Evolutionary conservation across 2,888 invertebrate genomes (phyloP).

Genomic region (Ormyrus rosae): DNA sequence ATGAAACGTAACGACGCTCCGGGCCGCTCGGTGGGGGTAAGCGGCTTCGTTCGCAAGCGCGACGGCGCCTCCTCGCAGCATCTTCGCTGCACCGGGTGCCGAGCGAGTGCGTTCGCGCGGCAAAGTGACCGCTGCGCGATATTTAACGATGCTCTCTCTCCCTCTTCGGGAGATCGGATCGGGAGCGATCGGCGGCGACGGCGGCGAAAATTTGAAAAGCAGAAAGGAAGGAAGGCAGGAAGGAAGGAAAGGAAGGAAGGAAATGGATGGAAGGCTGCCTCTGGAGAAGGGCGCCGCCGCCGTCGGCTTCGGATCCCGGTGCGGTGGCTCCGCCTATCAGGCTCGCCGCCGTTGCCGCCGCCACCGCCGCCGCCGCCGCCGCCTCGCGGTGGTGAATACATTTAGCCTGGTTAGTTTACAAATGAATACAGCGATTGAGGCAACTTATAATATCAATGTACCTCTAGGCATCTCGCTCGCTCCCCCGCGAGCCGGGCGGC

Average conservation of each 20-base stretch:
- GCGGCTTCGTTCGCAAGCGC: constrained; percentile 61
- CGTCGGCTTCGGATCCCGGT: constrained; percentile 55
- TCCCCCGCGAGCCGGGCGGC: constrained; percentile 63
- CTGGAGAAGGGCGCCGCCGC: constrained; percentile 69
- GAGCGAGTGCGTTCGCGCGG: not conserved
- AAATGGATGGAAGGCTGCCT: constrained; percentile 65
- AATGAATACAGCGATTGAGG: constrained; percentile 85
- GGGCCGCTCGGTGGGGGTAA: constrained; percentile 57
- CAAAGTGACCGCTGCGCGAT: no score
- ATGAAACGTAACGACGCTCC: constrained; percentile 73
- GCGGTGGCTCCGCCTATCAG: constrained; percentile 74
- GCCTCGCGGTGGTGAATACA: constrained; percentile 75
- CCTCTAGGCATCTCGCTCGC: constrained; percentile 71
- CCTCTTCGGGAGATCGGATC: no score
- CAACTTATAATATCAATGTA: constrained; percentile 85
- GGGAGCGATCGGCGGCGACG: no score
- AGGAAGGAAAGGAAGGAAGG: constrained; percentile 59
- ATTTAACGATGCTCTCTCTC: no score
- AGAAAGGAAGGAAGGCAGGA: constrained; percentile 44
- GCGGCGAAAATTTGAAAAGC: constrained; percentile 43
- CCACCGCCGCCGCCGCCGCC: constrained; percentile 48
- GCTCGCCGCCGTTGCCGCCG: constrained; percentile 58
- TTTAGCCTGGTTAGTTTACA: constrained; percentile 80
- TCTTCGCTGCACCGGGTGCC: not conserved
- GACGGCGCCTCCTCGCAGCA: constrained; percentile 55